Evolutionary conservation across 2,888 invertebrate species (phyloP), one percentile per base, ranked within the genome.

Genomic region (Tetropium fuscum): DNA sequence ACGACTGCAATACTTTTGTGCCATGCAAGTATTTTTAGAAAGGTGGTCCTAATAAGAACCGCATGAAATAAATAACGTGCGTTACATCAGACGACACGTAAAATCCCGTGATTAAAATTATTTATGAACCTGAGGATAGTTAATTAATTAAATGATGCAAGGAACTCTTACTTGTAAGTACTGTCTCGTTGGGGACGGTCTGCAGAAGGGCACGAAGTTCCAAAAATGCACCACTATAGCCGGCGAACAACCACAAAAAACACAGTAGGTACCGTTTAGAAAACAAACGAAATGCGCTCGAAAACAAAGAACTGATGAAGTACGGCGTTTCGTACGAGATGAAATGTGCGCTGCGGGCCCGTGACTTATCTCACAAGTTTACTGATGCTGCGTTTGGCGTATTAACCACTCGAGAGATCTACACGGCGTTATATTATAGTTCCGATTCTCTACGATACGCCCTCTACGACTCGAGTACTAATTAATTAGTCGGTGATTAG

Each of bases 401-500:
- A 59, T 59, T 59, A 57, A 48, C 59, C 53, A 54, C 53, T 54
- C 43, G 16, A 43, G 25, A 43, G 48, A 53, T 58, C 53, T 53
- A 34, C 53, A 54, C 59, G 27, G 27, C 38, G 49, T 57, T 57
- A 58, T 67, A 61, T 66, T 66, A 66, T 67, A 64, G 64, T 64
- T 66, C 64, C 60, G 60, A 64, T 64, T 62, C 62, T 56, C 64
- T 66, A 66, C 66, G 66, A 63, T 61, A 49, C 60, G 61, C 66
- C 64, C 60, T 63, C n/a, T n/a, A n/a, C n/a, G n/a, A 63, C 64
- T 58, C 67, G 36, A 6, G 27, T 25, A 30, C 54, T 13, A 20
- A 36, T 25, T 58, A 47, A 58, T 58, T 58, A 44, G 47, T 36
- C 19, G 30, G 30, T 40, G 40, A 45, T 45, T 47, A 34, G 30